Evolutionary conservation across 2,888 invertebrate species (phyloP).

Genomic region (Ischnura elegans): DNA sequence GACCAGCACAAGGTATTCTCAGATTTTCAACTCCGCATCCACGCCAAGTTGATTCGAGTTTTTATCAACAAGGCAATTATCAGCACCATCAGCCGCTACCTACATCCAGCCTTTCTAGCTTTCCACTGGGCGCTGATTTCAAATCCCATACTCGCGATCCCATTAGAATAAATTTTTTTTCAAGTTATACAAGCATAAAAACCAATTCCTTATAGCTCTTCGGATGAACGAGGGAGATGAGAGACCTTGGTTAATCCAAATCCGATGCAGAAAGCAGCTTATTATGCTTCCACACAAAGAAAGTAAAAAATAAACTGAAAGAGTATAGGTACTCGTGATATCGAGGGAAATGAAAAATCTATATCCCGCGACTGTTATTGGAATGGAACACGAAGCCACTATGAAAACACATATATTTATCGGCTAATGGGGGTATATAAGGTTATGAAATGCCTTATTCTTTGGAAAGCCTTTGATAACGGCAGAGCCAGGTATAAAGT

Average conservation of each 20-base stretch:
- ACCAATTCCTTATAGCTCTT: not conserved
- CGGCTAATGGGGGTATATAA: not conserved
- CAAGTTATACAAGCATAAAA: too few relatives aligned
- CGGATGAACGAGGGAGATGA: not conserved
- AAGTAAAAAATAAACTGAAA: not conserved
- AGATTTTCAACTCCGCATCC: too few relatives aligned
- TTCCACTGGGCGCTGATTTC: not conserved
- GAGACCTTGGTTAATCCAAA: not conserved
- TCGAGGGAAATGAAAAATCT: slow-evolving; percentile 23
- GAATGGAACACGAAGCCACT: not conserved
- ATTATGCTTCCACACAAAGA: not conserved
- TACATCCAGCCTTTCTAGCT: not conserved
- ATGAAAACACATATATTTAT: not conserved
- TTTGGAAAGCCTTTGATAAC: not conserved
- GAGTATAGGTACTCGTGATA: not conserved
- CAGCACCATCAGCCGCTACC: too few relatives aligned
- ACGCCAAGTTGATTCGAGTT: too few relatives aligned
- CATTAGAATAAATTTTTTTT: not conserved
- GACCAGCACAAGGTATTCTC: too few relatives aligned
- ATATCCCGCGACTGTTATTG: not conserved
- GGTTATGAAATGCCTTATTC: not conserved
- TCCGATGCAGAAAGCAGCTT: slow-evolving; percentile 23
- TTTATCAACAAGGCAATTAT: too few relatives aligned
- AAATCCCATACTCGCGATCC: not conserved
- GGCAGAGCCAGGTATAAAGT: not conserved